Evolutionary conservation across 1,140 invertebrate species (phyloP), one percentile per base, ranked within the genome.

Genomic region (Drosophila kikkawai): DNA sequence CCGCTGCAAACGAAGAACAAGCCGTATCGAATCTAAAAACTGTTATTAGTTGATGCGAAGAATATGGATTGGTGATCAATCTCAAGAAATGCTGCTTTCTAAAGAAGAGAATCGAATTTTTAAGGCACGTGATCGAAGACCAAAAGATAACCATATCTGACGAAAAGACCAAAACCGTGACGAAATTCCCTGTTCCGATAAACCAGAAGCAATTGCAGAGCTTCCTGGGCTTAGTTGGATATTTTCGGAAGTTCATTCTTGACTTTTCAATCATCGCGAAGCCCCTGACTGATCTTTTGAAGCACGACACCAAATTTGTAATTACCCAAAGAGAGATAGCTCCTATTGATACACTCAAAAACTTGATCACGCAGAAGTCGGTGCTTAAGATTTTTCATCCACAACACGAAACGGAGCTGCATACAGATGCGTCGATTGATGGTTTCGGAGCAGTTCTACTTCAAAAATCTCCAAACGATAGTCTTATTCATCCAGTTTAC

Each of bases 401-500:
- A 3, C 51, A 37, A 13, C 34, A 67, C 13, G 64, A 59, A 37
- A 59, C 55, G 8, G 42, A 67, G 22, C 17, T 58, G 19, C 64
- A 67, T 12, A 48, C 55, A 47, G 64, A 58, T 42, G 63, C 39
- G 1, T 57, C 39, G 11, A 44, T 65, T 12, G 39, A 65, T 41
- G 61, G 51, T 19, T 65, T 55, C 3, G 45, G 42, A 58, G 39
- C 39, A 58, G 45, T 63, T 29, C 15, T 59, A 44, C n/a, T 59
- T 7, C 22, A 59, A 59, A 59, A 47, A 13, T 9, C n/a, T 11
- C 34, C 34, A 12, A 7, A 36, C 34, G 1, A 36, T 12, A 42
- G 7, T 9, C 41, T 15, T 15, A 4, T 17, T 17, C 58, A 61
- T 45, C 58, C 42, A 3, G 44, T 22, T 26, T 19, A 26, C 26